A percentile compares a stretch with the other conserved stretches of the same genome.
These are phyloP conservation scores for Homalodisca vitripennis DNA, from an alignment of 1,140 invertebrate genomes.

Conservation along the genomic window DNA sequence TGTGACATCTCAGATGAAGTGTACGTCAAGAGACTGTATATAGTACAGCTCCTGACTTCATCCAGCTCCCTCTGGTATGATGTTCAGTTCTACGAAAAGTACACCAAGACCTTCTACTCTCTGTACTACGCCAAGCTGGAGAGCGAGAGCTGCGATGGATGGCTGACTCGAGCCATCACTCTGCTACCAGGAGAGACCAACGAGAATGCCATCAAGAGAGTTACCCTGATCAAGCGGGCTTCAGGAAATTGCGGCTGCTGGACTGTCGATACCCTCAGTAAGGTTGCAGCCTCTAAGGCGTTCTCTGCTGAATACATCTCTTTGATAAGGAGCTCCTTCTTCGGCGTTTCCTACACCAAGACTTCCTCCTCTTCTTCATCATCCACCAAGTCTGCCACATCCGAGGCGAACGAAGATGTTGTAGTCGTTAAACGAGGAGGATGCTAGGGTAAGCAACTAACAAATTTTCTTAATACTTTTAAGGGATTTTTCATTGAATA, in stretches of 20 bases:
- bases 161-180: background rate
- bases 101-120: background rate
- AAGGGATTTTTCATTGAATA: too few species aligned
- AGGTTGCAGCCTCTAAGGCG: background rate
- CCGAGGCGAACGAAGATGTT: too few species aligned
- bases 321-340: background rate
- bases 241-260: slow-evolving; percentile 1
- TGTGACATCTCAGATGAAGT: background rate
- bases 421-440: too few species aligned
- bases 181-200: background rate
- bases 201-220: slow-evolving; percentile 5
- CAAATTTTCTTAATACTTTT: too few species aligned
- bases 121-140: background rate
- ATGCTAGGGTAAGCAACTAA: too few species aligned
- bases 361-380: background rate
- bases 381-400: too few species aligned
- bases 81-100: background rate
- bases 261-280: background rate
- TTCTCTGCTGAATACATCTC: background rate
- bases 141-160: background rate
- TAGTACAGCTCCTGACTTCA: background rate
- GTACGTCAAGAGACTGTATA: background rate
- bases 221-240: background rate
- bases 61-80: background rate
- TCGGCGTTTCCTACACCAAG: background rate